A percentile compares a stretch with the other conserved stretches of the same genome.
These are phyloP conservation scores for Conus canariensis DNA, from an alignment of 2,888 invertebrate species.

Conservation along the genomic window DNA sequence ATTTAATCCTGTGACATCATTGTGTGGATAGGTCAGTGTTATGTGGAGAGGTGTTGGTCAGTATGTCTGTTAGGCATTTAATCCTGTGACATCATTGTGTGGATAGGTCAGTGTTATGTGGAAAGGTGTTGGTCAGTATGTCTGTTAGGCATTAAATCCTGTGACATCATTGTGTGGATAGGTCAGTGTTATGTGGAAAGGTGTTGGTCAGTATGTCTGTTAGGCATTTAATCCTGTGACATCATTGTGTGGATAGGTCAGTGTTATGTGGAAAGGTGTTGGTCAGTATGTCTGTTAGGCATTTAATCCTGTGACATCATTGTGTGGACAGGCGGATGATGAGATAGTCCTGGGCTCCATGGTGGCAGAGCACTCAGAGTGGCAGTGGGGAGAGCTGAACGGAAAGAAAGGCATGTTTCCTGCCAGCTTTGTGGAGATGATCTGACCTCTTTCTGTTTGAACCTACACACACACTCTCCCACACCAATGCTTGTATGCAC, in stretches of 20 bases:
- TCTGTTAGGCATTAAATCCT: too few species aligned
- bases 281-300: too few species aligned
- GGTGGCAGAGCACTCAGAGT: slow-evolving; percentile 81
- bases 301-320: too few species aligned
- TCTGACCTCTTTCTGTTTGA: slow-evolving; percentile 8
- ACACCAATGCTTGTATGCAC: not conserved
- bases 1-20: too few species aligned
- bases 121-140: too few species aligned
- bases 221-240: too few species aligned
- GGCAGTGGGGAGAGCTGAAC: slow-evolving; percentile 65
- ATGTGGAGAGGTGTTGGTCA: not conserved
- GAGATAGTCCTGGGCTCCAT: slow-evolving; percentile 85
- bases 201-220: too few species aligned
- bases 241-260: not conserved
- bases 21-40: not conserved
- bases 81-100: too few species aligned
- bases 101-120: not conserved
- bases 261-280: not conserved
- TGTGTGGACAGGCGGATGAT: slow-evolving; percentile 83
- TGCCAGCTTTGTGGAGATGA: slow-evolving; percentile 61
- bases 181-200: not conserved
- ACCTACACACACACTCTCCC: not conserved
- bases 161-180: too few species aligned
- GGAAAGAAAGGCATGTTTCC: slow-evolving; percentile 70
- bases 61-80: too few species aligned